Evolutionary conservation across 2,113 vertebrate species (phyloP).

Genomic region (Heloderma charlesbogerti): DNA sequence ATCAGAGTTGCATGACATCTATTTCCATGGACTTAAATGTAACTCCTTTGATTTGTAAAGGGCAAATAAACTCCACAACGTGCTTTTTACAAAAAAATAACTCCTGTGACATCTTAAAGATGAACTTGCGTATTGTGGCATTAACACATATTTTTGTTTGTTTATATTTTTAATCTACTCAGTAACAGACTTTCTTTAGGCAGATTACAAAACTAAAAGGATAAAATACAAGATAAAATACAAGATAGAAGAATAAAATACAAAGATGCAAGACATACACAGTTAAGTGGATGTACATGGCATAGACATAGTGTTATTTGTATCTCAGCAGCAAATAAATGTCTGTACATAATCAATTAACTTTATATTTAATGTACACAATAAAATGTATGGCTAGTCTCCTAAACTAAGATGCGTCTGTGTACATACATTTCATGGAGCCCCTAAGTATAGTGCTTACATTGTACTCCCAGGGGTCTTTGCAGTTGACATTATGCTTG

Average conservation of each 20-base stretch:
- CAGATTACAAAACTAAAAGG: no score
- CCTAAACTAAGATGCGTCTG: neutral
- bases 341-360: neutral
- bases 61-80: neutral
- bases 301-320: neutral
- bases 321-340: neutral
- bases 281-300: neutral
- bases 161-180: no score
- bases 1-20: neutral
- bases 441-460: fast-evolving
- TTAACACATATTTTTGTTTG: neutral
- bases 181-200: no score
- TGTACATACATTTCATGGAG: neutral
- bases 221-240: no score
- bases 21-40: neutral
- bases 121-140: neutral
- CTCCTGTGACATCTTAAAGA: neutral
- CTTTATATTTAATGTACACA: conserved; percentile 19
- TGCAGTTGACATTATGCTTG: neutral
- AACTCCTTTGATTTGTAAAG: neutral
- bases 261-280: neutral
- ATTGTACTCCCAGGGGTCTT: neutral
- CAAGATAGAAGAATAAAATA: no score
- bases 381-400: fast-evolving
- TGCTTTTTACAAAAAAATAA: neutral